Percentiles rank a stretch among this genome's conserved stretches.
phyloP scores from a whole-genome alignment of 1,140 invertebrate species.

The Ridgeia piscesae region DNA sequence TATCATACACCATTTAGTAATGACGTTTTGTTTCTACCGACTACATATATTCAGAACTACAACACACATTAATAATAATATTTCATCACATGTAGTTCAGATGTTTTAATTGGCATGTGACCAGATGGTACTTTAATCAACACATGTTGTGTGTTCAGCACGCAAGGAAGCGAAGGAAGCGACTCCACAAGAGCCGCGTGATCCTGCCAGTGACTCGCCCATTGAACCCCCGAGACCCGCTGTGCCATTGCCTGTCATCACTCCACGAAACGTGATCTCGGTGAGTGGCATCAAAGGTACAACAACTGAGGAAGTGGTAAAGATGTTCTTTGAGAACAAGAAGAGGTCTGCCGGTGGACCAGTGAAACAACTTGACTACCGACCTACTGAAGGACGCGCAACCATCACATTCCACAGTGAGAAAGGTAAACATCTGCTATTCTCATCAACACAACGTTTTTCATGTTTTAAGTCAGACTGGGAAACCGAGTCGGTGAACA shows the following conservation, averaged over 20 bases:
- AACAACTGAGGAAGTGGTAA: neutral
- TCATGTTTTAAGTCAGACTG: neutral
- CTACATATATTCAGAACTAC: neutral
- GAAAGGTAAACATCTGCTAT: neutral
- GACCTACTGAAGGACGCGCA: neutral
- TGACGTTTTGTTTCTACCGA: neutral
- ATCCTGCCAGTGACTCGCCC: neutral
- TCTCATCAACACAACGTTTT: neutral
- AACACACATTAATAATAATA: neutral
- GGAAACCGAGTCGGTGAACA: neutral
- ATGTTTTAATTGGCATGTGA: neutral
- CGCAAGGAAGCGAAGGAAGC: neutral
- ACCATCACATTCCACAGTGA: neutral
- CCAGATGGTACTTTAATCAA: neutral
- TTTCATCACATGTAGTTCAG: neutral
- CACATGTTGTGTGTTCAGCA: neutral
- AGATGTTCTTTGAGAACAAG: slow-evolving; percentile 15
- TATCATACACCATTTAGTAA: neutral
- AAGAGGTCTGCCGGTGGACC: slow-evolving; percentile 4
- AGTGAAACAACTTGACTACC: slow-evolving; percentile 7
- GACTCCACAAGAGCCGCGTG: neutral
- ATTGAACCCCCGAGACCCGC: neutral
- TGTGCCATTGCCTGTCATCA: neutral
- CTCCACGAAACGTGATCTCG: neutral
- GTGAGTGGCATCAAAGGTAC: neutral